A percentile compares a stretch with the other conserved stretches of the same genome.
Evolutionary conservation across 2,888 invertebrate species (phyloP).

Genomic region (Anticlea derivata): DNA sequence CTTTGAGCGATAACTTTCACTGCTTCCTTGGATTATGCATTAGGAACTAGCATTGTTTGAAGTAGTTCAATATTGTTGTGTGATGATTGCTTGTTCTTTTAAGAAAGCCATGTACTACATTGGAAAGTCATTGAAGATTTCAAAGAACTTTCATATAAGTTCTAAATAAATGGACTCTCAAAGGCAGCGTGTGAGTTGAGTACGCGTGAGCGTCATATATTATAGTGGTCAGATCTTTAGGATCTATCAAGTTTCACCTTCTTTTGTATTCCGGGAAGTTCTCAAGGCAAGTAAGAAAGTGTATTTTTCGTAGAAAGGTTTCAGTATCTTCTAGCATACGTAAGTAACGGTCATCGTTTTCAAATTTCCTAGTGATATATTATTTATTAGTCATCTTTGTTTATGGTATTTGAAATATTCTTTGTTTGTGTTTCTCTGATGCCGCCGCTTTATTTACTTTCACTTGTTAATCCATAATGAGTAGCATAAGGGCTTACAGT

Average conservation of each 20-base stretch:
- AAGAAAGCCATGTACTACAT: not conserved
- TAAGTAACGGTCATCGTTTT: conserved; percentile 23
- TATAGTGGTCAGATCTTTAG: conserved; percentile 52
- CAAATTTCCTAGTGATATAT: conserved; percentile 21
- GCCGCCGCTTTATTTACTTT: conserved; percentile 53
- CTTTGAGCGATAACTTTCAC: conserved; percentile 39
- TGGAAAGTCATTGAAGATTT: conserved; percentile 12
- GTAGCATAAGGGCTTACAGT: conserved; percentile 25
- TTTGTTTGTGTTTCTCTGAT: conserved; percentile 56
- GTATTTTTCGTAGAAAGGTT: conserved; percentile 57
- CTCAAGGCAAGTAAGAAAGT: conserved; percentile 50
- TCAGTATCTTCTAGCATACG: conserved; percentile 23
- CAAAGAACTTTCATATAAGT: conserved; percentile 11
- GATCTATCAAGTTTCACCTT: conserved; percentile 63
- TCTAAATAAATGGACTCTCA: conserved; percentile 16
- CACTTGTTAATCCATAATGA: conserved; percentile 33
- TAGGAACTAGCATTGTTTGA: conserved; percentile 26
- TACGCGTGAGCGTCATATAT: conserved; percentile 36
- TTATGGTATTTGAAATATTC: conserved; percentile 43
- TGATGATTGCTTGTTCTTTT: not conserved
- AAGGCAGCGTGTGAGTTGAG: conserved; percentile 7
- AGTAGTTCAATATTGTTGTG: conserved; percentile 2
- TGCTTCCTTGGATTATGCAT: conserved; percentile 28
- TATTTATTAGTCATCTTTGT: conserved; percentile 28
- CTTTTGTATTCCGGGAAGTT: conserved; percentile 64